phyloP scores from a whole-genome alignment of 2,113 vertebrate genomes.

The Dryoscopus gambensis region DNA sequence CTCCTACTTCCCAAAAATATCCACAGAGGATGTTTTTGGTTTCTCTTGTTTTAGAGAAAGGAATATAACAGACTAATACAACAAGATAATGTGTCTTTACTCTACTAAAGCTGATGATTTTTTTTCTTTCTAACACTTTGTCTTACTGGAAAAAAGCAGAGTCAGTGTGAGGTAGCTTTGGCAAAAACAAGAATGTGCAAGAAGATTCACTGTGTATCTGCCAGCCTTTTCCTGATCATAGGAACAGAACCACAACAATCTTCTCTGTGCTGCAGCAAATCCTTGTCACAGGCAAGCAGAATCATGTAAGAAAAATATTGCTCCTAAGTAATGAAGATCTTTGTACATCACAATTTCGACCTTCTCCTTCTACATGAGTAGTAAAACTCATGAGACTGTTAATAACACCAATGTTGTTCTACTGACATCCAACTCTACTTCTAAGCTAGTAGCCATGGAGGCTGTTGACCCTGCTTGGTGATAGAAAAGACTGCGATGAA shows the following conservation, averaged over 20 bases:
- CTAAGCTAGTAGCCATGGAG: rapidly evolving
- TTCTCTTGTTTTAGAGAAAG: background rate
- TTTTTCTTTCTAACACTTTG: background rate
- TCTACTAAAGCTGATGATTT: rapidly evolving
- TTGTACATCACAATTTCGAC: background rate
- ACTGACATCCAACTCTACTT: background rate
- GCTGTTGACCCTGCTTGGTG: background rate
- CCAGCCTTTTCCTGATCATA: background rate
- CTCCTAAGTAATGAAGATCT: background rate
- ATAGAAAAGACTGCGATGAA: background rate
- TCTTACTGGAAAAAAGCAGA: background rate
- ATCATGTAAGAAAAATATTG: background rate
- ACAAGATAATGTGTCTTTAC: background rate
- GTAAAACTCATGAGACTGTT: background rate
- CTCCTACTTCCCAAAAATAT: background rate
- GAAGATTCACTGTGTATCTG: background rate
- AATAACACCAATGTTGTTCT: background rate
- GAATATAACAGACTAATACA: background rate
- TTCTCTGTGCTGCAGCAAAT: background rate
- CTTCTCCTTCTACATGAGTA: background rate
- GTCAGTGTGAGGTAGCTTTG: rapidly evolving
- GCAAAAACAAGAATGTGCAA: background rate
- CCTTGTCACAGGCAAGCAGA: background rate
- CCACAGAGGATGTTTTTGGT: background rate
- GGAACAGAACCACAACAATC: background rate